Conservation (phyloP, 2,797 vertebrate species). For the Peromyscus attwateri region DNA sequence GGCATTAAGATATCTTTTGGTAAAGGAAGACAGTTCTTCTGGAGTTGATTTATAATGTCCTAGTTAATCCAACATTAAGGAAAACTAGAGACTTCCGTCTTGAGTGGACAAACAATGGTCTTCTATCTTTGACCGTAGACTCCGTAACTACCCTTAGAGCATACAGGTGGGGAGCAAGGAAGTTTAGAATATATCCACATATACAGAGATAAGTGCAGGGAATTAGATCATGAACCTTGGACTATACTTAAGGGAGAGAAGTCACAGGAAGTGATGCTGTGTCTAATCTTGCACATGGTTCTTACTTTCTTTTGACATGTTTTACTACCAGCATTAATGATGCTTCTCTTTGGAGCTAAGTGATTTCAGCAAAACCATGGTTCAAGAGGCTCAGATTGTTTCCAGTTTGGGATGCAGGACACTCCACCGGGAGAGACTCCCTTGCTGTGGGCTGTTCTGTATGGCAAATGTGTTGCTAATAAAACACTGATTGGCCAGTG, state of each 20-base stretch:
- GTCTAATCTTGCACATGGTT: not conserved
- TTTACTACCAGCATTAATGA: not conserved
- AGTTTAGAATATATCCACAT: not conserved
- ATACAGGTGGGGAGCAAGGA: not conserved
- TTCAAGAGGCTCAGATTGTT: constrained; percentile 22
- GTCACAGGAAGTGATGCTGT: constrained; percentile 38
- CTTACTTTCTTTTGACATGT: not conserved
- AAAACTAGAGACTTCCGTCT: not conserved
- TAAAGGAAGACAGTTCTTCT: constrained; percentile 40
- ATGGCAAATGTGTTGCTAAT: too few species aligned
- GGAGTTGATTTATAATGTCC: constrained; percentile 14
- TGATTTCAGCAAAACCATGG: constrained; percentile 62
- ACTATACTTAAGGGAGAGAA: not conserved
- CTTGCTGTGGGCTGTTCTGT: too few species aligned
- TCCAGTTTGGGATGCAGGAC: not conserved
- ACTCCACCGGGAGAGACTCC: not conserved
- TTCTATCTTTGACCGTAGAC: not conserved
- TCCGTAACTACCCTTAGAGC: not conserved
- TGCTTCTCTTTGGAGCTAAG: constrained; percentile 14
- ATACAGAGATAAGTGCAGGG: not conserved
- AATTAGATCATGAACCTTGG: constrained; percentile 7
- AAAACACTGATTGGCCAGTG: too few species aligned
- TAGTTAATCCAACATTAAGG: not conserved
- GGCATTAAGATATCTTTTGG: constrained; percentile 63
- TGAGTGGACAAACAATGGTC: not conserved